Conservation (phyloP, 2,113 vertebrate genomes). For the Erythrolamprus reginae region DNA sequence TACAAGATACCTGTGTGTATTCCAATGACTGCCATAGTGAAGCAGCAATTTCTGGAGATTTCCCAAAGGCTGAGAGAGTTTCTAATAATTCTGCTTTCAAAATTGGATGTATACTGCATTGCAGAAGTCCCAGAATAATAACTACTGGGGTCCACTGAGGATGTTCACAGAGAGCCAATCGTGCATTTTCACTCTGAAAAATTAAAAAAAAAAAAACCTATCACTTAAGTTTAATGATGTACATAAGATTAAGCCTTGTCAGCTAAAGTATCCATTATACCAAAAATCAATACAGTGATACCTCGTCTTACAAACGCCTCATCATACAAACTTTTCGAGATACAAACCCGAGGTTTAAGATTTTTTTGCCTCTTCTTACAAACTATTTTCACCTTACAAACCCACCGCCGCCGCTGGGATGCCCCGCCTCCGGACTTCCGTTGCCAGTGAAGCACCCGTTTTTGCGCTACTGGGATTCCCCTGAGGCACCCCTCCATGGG, state of each 20-base stretch:
- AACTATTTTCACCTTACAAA: no score
- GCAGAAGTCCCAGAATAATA: constrained; percentile 89
- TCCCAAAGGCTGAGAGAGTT: constrained; percentile 88
- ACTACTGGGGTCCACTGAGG: constrained; percentile 97
- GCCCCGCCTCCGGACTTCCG: no score
- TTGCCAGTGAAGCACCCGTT: no score
- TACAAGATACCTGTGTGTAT: constrained; percentile 84
- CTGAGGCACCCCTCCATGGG: no score
- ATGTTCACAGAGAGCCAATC: constrained; percentile 92
- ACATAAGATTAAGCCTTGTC: neutral
- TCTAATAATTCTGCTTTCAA: constrained; percentile 87
- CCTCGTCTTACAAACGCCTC: no score
- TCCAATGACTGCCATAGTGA: constrained; percentile 97
- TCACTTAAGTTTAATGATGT: neutral
- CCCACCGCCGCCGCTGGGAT: no score
- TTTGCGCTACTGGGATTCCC: no score
- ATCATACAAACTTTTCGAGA: no score
- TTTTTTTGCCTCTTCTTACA: no score
- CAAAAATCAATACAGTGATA: neutral
- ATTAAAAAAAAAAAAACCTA: neutral
- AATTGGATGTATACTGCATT: constrained; percentile 90
- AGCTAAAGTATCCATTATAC: neutral
- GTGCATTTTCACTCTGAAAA: constrained; percentile 90
- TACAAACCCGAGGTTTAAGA: no score
- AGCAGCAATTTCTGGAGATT: constrained; percentile 92